These are phyloP conservation scores for Leptinotarsa rubiginosa DNA, from an alignment of 2,888 invertebrate genomes.

Conservation along the genomic window DNA sequence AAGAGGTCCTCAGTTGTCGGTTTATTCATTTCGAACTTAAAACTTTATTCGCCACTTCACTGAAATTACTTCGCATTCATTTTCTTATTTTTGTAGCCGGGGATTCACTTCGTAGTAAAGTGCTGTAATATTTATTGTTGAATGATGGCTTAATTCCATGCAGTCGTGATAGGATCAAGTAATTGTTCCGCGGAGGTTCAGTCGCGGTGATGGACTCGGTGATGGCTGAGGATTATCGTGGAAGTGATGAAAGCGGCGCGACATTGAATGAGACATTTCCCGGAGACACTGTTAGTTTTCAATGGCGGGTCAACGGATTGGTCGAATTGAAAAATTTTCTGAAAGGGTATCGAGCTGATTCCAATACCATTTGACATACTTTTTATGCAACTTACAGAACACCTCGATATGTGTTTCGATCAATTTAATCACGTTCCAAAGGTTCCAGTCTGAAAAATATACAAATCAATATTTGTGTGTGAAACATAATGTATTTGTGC, in stretches of 20 bases:
- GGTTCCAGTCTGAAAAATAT: too few relatives aligned
- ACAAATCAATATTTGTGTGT: too few relatives aligned
- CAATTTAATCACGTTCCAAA: too few relatives aligned
- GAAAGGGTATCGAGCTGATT: too few relatives aligned
- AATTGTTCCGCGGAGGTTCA: conserved; percentile 33
- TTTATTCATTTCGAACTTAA: conserved; percentile 15
- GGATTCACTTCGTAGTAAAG: conserved; percentile 1
- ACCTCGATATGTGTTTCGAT: too few relatives aligned
- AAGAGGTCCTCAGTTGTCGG: not conserved
- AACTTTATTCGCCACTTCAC: conserved; percentile 17
- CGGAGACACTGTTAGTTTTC: not conserved
- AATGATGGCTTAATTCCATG: conserved; percentile 36
- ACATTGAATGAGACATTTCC: not conserved
- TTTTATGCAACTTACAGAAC: too few relatives aligned
- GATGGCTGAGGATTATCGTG: conserved; percentile 24
- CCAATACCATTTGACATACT: too few relatives aligned
- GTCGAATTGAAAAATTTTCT: not conserved
- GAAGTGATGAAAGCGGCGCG: not conserved
- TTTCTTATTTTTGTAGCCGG: conserved; percentile 19
- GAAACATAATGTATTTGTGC: too few relatives aligned
- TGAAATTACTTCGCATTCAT: conserved; percentile 12
- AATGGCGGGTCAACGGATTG: not conserved
- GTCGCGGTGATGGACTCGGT: conserved; percentile 27
- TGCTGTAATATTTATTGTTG: conserved; percentile 31
- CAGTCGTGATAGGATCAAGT: conserved; percentile 36